phyloP scores from a whole-genome alignment of 1,140 invertebrate species.

The Copidosoma floridanum region DNA sequence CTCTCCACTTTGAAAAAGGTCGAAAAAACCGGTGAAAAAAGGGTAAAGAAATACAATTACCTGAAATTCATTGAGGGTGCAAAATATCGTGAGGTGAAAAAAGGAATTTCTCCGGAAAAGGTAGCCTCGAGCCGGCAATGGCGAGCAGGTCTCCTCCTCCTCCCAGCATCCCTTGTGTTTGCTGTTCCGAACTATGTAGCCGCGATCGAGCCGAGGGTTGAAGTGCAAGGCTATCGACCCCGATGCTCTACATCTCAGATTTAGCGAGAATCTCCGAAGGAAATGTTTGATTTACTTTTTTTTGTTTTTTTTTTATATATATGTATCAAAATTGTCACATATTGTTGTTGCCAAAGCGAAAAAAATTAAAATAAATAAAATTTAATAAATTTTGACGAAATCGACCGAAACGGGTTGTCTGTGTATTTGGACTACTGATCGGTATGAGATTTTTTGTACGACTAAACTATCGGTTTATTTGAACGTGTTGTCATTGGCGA shows the following conservation, averaged over 20 bases:
- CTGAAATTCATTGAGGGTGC: slow-evolving; percentile 45
- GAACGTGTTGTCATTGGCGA: too few relatives aligned
- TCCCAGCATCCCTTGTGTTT: slow-evolving; percentile 65
- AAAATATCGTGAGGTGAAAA: slow-evolving; percentile 51
- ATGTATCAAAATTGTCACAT: too few relatives aligned
- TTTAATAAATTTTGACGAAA: too few relatives aligned
- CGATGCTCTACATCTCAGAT: slow-evolving; percentile 58
- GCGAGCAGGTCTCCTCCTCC: slow-evolving; percentile 67
- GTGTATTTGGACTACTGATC: not conserved
- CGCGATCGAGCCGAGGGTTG: slow-evolving; percentile 71
- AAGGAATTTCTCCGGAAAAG: slow-evolving; percentile 43
- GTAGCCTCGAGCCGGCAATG: slow-evolving; percentile 34
- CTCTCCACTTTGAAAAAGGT: too few relatives aligned
- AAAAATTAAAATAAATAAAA: too few relatives aligned
- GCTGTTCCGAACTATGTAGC: slow-evolving; percentile 76
- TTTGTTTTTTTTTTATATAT: too few relatives aligned
- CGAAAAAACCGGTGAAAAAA: too few relatives aligned
- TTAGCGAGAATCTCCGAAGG: slow-evolving; percentile 62
- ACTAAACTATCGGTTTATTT: too few relatives aligned
- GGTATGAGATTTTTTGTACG: not conserved
- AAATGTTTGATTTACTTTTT: not conserved
- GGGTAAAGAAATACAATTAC: slow-evolving; percentile 26
- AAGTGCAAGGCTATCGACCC: slow-evolving; percentile 77
- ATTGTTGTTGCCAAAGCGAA: too few relatives aligned
- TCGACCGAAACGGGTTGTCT: too few relatives aligned